Evolutionary conservation across 1,140 invertebrate genomes (phyloP), one percentile per base, ranked within the genome.

Genomic region (Pseudomyrmex gracilis): DNA sequence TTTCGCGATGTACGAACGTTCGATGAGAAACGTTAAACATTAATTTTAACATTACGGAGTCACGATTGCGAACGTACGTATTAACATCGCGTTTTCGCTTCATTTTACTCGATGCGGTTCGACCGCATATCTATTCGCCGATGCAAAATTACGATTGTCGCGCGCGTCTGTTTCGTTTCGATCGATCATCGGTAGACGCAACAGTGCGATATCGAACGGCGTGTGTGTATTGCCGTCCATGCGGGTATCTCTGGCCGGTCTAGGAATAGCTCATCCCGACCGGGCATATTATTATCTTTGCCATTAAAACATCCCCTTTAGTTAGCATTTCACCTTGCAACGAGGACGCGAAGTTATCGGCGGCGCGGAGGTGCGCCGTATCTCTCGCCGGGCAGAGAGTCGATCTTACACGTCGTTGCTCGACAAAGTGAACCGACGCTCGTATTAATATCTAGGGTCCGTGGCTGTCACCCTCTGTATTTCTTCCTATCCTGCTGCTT

Each of bases 261-360:
- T 87, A 90, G 82, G 87, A 90, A 90, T 90, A 90, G 85, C 84
- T 34, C 61, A 67, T 55, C 61, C 47, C 63, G 74, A 67, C 47
- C 73, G 61, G 66, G 76, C 82, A 82, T 90, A 90, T 91, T 88
- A 90, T 89, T 90, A 91, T 86, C 89, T 89, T 57, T 90, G 90
- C 90, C 90, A 91, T 91, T 91, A 91, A 93, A 92, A 88, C 91
- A 93, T 93, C 92, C 90, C 91, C 92, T 93, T 93, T 93, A 93
- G 92, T 92, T 91, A 91, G 90, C 86, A 93, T 92, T 93, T 93
- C 93, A 93, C 93, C 92, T 93, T 93, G 92, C 90, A 87, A 84
- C 90, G 73, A 87, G 90, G 90, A 92, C 90, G 34, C 34, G 34
- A 92, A 91, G 91, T 90, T 91, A 90, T 90, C 87, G 70, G 87